Base-by-base conservation (phyloP, 2,888 invertebrate genomes). In the Rhingia rostrata region DNA sequence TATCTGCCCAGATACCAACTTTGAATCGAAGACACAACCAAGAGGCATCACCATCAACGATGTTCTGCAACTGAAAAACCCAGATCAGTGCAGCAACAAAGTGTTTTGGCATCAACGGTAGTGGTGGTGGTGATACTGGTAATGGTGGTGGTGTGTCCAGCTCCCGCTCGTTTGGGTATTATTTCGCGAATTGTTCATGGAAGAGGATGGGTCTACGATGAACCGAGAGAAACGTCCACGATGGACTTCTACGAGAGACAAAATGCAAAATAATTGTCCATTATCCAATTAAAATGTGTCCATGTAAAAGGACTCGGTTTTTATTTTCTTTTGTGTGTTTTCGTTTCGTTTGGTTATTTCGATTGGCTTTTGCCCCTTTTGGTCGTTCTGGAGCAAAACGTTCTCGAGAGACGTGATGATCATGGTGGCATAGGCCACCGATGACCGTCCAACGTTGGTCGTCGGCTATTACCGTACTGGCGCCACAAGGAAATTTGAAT, bases 211-310 rank as follows among this genome's bases (percentile, higher is more conserved):
- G 22, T 12, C 72, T 78, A 30, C 41, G 53, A 60, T 12, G 66
- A 70, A 56, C 32, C 33, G 53, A 49, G 54, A 53, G 3, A 45
- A 41, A 35, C 35, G 72, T 53, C 72, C 72, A 79, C 67, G 67
- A 66, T 67, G 83, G 80, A 81, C 85, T 77, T 81, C 72, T 43
- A 70, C 81, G 77, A 86, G 77, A 86, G 87, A 84, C 87, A 86
- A 86, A 87, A 88, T 86, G 87, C 87, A 86, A 86, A 86, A 87
- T 86, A 87, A 88, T 87, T 88, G 87, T 87, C 86, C 86, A 87
- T 87, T 87, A 87, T 87, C 88, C 88, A 88, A 88, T 88, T 88
- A 88, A 88, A 88, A 87, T 87, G 87, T 87, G 87, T 87, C 84
- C 84, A 84, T 84, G 84, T 84, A 80, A 80, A 80, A 74, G 78